A percentile compares a stretch with the other conserved stretches of the same genome.
Conservation (phyloP, 1,140 invertebrate genomes). For the Trypoxylus dichotomus region DNA sequence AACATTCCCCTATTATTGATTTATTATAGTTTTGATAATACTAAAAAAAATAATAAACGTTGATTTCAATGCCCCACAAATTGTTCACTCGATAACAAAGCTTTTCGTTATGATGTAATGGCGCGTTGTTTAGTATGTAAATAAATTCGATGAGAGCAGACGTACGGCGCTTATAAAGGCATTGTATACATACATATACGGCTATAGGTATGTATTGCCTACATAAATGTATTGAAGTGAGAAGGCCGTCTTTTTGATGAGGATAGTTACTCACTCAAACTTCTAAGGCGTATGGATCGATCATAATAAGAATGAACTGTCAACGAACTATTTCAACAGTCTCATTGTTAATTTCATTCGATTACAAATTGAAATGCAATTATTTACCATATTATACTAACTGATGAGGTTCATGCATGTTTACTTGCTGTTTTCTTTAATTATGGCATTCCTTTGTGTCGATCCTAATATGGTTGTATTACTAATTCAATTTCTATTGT, state of each 20-base stretch:
- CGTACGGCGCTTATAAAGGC: not conserved
- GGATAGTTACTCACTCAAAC: not conserved
- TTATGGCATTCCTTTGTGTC: not conserved
- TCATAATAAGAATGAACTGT: conserved; percentile 11
- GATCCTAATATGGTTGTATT: not conserved
- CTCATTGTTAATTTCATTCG: conserved; percentile 6
- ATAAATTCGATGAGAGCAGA: conserved; percentile 3
- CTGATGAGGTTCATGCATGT: conserved; percentile 5
- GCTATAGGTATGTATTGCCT: not conserved
- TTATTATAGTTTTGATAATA: not conserved
- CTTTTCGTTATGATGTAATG: conserved; percentile 11
- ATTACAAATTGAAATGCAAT: conserved; percentile 25
- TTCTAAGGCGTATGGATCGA: not conserved
- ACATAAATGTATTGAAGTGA: not conserved
- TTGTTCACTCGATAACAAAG: conserved; percentile 8
- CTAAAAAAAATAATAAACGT: not conserved
- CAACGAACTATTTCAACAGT: conserved; percentile 3
- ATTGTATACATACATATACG: not conserved
- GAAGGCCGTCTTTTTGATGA: not conserved
- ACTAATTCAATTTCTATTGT: not conserved
- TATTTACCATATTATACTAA: conserved; percentile 17
- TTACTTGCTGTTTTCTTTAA: not conserved
- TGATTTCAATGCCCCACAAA: conserved; percentile 1
- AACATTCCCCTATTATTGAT: not conserved
- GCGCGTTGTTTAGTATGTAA: conserved; percentile 14